These are phyloP conservation scores for Penaeus indicus DNA, from an alignment of 1,140 invertebrate species.

Conservation along the genomic window DNA sequence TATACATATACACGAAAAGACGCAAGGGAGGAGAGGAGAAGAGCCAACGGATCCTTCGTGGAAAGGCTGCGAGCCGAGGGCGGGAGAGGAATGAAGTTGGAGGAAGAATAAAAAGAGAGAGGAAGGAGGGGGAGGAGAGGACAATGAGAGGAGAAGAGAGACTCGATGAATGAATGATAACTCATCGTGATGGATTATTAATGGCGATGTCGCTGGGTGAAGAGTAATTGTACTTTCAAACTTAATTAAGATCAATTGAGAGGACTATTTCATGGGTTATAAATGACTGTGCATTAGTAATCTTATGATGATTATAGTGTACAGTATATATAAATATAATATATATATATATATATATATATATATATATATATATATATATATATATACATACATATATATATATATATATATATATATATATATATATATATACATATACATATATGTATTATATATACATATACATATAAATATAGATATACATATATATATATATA, in stretches of 20 bases:
- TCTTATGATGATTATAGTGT: too few relatives aligned
- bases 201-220: too few relatives aligned
- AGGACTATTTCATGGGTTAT: too few relatives aligned
- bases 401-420: conserved; percentile 30
- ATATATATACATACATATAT: conserved; percentile 12
- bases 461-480: not conserved
- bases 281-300: too few relatives aligned
- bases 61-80: not conserved
- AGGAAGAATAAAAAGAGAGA: too few relatives aligned
- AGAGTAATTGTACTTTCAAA: too few relatives aligned
- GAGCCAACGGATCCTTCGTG: not conserved
- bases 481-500: conserved; percentile 11
- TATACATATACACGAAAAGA: not conserved
- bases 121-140: not conserved
- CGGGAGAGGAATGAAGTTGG: not conserved
- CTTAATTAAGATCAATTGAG: too few relatives aligned
- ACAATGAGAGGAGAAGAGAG: too few relatives aligned
- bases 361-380: not conserved
- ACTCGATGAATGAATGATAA: too few relatives aligned
- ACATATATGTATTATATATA: not conserved
- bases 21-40: not conserved
- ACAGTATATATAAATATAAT: too few relatives aligned
- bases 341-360: too few relatives aligned
- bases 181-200: too few relatives aligned
- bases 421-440: not conserved